phyloP scores from a whole-genome alignment of 2,888 invertebrate species.

The Arctia plantaginis region DNA sequence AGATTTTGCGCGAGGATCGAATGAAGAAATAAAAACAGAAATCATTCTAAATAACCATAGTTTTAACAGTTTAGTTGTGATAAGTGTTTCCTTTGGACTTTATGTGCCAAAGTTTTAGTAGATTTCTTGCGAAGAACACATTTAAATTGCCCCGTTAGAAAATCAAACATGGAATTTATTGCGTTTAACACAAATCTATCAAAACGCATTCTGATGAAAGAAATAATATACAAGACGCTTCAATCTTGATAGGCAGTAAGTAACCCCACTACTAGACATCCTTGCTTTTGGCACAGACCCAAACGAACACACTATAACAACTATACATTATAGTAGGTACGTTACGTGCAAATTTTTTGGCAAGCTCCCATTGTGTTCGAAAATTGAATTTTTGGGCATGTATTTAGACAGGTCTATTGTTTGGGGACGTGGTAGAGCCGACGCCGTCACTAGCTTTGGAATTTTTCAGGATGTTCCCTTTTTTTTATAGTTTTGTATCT shows the following conservation, averaged over 20 bases:
- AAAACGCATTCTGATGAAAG: not conserved
- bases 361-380: constrained; percentile 19
- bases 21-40: too few species aligned
- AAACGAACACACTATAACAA: constrained; percentile 19
- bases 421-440: not conserved
- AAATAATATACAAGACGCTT: constrained; percentile 8
- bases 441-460: not conserved
- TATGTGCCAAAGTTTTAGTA: too few species aligned
- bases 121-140: too few species aligned
- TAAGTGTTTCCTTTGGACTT: too few species aligned
- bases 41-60: too few species aligned
- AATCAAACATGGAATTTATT: not conserved
- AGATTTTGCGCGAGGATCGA: too few species aligned
- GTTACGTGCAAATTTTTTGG: constrained; percentile 39
- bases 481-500: not conserved
- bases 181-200: not conserved
- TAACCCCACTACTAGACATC: constrained; percentile 9
- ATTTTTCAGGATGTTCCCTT: not conserved
- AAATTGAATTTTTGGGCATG: constrained; percentile 26
- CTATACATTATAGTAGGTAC: constrained; percentile 19
- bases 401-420: constrained; percentile 5
- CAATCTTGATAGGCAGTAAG: constrained; percentile 21
- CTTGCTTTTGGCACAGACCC: constrained; percentile 38
- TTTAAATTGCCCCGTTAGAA: not conserved
- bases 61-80: too few species aligned